Evolutionary conservation across 2,888 invertebrate species (phyloP).

Genomic region (Tipula lateralis): DNA sequence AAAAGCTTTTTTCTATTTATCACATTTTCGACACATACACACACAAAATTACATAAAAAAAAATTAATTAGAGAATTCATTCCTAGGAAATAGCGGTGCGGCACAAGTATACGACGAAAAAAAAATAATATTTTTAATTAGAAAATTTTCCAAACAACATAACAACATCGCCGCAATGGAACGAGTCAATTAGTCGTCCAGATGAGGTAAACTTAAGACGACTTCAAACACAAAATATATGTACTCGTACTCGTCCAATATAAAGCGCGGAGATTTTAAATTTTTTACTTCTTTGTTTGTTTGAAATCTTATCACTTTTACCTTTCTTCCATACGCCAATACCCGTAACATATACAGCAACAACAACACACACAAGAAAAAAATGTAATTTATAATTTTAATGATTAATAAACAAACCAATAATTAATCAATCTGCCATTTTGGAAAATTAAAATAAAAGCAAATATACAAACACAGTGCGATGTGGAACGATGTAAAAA

Average conservation of each 20-base stretch:
- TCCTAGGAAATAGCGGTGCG: neutral
- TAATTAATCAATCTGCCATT: constrained; percentile 24
- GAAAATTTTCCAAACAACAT: constrained; percentile 11
- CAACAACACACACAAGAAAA: neutral
- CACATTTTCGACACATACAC: neutral
- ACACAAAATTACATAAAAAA: constrained; percentile 4
- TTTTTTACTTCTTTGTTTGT: neutral
- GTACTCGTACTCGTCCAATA: neutral
- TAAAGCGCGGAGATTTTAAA: neutral
- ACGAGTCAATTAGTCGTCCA: constrained; percentile 5
- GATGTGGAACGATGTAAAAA: neutral
- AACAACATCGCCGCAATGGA: neutral
- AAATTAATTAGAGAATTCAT: constrained; percentile 13
- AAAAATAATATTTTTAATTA: neutral
- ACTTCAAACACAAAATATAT: neutral
- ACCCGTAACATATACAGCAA: no score
- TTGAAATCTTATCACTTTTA: neutral
- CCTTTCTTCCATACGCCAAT: neutral
- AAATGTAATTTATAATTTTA: constrained; percentile 11
- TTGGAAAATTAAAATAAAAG: constrained; percentile 6
- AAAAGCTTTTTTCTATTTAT: constrained; percentile 5
- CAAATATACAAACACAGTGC: neutral
- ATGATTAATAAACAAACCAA: constrained; percentile 19
- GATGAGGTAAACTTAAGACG: neutral
- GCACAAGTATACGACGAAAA: neutral